These are phyloP conservation scores for Fabriciana adippe DNA, from an alignment of 2,888 invertebrate genomes.

Conservation along the genomic window DNA sequence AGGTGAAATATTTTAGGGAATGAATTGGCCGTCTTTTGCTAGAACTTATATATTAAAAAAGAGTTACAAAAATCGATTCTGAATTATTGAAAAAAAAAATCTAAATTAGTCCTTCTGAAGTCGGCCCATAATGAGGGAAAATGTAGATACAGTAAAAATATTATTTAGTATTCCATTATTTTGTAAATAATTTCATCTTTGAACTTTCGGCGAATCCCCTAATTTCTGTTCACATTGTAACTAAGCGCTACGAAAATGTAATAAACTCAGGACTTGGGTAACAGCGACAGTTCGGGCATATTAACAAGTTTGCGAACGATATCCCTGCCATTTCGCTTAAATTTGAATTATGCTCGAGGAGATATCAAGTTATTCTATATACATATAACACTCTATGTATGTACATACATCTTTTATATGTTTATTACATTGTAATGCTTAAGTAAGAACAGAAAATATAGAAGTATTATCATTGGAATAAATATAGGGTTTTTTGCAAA, in stretches of 20 bases:
- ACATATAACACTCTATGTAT: background rate
- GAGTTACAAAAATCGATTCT: background rate
- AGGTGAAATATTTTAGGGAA: no score
- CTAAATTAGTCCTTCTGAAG: background rate
- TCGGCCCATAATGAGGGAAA: no score
- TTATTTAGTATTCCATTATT: background rate
- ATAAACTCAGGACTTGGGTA: slow-evolving; percentile 35
- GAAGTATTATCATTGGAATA: no score
- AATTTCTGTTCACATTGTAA: slow-evolving; percentile 17
- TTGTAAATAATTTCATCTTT: background rate
- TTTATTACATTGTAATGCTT: no score
- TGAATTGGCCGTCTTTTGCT: no score
- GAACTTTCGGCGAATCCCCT: background rate
- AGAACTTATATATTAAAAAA: no score
- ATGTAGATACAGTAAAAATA: background rate
- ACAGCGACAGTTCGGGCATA: slow-evolving; percentile 43
- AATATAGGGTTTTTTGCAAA: no score
- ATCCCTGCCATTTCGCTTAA: slow-evolving; percentile 45
- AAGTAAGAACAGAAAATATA: no score
- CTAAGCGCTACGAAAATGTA: slow-evolving; percentile 31
- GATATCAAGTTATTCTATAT: slow-evolving; percentile 11
- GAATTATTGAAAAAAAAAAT: background rate
- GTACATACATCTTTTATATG: no score
- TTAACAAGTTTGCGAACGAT: slow-evolving; percentile 47
- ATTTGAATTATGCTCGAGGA: slow-evolving; percentile 42